phyloP scores from a whole-genome alignment of 37 sponge, comb jelly and placozoan species.

The Agelas oroides region DNA sequence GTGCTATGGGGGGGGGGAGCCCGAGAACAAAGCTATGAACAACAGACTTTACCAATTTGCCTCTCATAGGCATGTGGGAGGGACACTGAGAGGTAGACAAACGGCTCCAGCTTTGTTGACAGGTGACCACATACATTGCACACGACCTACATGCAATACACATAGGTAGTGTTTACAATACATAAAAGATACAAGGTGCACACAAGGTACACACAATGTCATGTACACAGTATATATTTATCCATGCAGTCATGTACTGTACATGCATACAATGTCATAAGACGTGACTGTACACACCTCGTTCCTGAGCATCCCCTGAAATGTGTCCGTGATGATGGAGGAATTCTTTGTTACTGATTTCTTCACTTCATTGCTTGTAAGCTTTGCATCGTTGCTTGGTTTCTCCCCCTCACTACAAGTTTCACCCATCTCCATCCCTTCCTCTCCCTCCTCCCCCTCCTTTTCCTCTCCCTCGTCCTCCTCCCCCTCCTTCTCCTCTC shows the following conservation, averaged over 20 bases:
- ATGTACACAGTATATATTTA: no score
- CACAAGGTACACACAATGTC: neutral
- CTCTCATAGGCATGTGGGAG: conserved; percentile 70
- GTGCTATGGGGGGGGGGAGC: no score
- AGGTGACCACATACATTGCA: conserved; percentile 57
- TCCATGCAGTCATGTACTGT: no score
- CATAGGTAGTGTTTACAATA: neutral
- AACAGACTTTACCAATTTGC: conserved; percentile 71
- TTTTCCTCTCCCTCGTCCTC: no score
- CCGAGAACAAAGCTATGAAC: no score
- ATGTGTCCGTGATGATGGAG: conserved; percentile 57
- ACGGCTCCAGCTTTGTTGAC: conserved; percentile 74
- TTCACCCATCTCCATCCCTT: no score
- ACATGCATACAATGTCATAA: no score
- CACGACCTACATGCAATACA: conserved; percentile 33
- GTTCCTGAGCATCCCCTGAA: conserved; percentile 71
- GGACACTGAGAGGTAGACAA: conserved; percentile 83
- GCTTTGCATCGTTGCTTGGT: neutral
- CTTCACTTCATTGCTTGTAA: neutral
- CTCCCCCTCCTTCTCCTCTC: conserved; percentile 4
- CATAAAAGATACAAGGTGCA: neutral
- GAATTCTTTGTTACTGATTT: neutral
- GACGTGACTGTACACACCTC: conserved; percentile 45
- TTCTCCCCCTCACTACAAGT: neutral
- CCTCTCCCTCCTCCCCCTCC: no score